These are phyloP conservation scores for Clostera curtula DNA, from an alignment of 2,888 invertebrate genomes.

Conservation along the genomic window DNA sequence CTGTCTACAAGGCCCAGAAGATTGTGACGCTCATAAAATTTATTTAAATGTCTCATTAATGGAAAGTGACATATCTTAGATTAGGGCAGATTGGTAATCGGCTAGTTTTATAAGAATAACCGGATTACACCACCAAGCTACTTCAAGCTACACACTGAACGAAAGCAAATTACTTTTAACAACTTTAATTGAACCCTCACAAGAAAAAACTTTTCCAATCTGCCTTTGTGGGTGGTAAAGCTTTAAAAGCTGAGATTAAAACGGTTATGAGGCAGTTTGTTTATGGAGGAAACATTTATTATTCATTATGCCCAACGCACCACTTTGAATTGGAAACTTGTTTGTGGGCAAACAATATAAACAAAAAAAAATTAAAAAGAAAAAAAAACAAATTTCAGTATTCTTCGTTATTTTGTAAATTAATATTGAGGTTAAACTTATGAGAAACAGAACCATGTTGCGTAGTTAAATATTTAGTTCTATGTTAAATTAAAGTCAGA, in stretches of 20 bases:
- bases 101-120: too few species aligned
- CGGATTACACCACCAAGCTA: constrained; percentile 17
- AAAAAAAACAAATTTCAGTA: too few species aligned
- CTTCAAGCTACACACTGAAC: constrained; percentile 42
- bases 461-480: too few species aligned
- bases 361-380: background rate
- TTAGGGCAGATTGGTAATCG: too few species aligned
- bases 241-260: constrained; percentile 55
- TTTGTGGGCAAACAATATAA: constrained; percentile 5
- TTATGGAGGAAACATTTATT: constrained; percentile 29
- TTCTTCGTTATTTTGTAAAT: too few species aligned
- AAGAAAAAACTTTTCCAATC: constrained; percentile 72
- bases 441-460: too few species aligned
- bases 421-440: too few species aligned
- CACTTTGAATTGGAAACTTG: constrained; percentile 13
- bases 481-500: too few species aligned
- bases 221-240: constrained; percentile 58
- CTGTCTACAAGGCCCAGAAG: too few species aligned
- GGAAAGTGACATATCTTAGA: too few species aligned
- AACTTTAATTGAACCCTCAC: constrained; percentile 66
- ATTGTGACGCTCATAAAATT: too few species aligned
- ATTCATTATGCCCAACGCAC: constrained; percentile 16
- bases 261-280: constrained; percentile 41
- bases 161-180: constrained; percentile 64
- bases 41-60: too few species aligned